Evolutionary conservation across 2,888 invertebrate genomes (phyloP), one percentile per base, ranked within the genome.

Genomic region (Nomada ferruginata): DNA sequence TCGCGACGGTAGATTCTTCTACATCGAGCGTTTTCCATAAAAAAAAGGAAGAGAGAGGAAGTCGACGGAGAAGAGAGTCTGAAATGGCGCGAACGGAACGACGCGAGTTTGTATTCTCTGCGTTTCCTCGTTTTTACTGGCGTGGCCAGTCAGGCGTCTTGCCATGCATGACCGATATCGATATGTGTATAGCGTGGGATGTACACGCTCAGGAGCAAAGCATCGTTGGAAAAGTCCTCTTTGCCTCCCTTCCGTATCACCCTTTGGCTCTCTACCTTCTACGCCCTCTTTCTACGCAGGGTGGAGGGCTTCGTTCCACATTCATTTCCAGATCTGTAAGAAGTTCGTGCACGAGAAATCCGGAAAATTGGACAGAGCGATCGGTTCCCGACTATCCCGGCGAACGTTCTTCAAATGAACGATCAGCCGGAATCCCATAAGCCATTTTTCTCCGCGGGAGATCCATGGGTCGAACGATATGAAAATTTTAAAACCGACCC

Each of bases 81-180:
- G 79, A 86, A 87, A 87, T 83, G 82, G 82, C 79, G 82, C 76
- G 85, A 72, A 82, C 85, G 79, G 75, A 83, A 87, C 76, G 79
- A 78, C 78, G 80, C 61, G 71, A 83, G 77, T 79, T 84, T 84
- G 84, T 81, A 84, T 84, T 81, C 84, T 68, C 72, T 81, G 68
- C 60, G 81, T 79, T 89, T 91, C 84, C 90, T 92, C 91, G 89
- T 92, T 93, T 93, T 93, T 93, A 90, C 84, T 89, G 91, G 91
- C 92, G 91, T 92, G 93, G 87, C 92, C 92, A 92, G 92, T 91
- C 91, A 92, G 92, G 93, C 93, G 92, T 93, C 89, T 87, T 90
- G 89, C 90, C 91, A 92, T 92, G 93, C 92, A 92, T 92, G 91
- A 91, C 90, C 91, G 92, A 92, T 92, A 91, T 88, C 92, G 92